These are phyloP conservation scores for Darevskia nairensis DNA, from an alignment of 2,797 vertebrate genomes.

Conservation along the genomic window DNA sequence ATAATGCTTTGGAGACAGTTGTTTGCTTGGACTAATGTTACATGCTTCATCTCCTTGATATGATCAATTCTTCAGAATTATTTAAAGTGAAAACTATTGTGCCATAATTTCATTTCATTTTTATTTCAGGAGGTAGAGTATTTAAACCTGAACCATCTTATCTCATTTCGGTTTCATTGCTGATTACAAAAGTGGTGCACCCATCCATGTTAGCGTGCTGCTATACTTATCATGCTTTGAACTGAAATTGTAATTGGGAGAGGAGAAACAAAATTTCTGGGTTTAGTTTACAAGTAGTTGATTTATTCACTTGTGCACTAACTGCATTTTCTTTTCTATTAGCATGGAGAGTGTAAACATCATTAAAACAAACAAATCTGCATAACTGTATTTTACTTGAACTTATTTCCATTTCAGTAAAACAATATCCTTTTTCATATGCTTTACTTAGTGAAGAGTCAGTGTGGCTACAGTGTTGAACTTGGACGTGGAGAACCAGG, in stretches of 20 bases:
- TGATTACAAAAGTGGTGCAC: background rate
- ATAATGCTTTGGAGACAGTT: background rate
- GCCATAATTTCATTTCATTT: background rate
- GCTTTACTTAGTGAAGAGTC: background rate
- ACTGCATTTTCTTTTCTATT: background rate
- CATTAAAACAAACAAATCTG: background rate
- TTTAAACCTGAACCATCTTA: background rate
- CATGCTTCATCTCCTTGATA: conserved; percentile 10
- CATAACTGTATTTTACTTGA: background rate
- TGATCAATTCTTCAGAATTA: background rate
- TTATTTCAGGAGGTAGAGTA: background rate
- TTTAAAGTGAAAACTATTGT: background rate
- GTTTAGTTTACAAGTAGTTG: background rate
- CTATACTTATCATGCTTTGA: background rate
- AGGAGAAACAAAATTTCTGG: background rate
- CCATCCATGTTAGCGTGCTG: background rate
- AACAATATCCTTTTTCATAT: background rate
- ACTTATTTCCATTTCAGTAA: background rate
- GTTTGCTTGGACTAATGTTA: background rate
- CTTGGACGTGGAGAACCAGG: too few relatives aligned
- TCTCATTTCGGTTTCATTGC: background rate
- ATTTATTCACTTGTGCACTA: background rate
- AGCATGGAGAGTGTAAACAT: background rate
- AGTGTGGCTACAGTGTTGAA: too few relatives aligned
- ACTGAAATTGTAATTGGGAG: background rate